Evolutionary conservation across 2,888 invertebrate species (phyloP).

Genomic region (Rhagonycha lutea): DNA sequence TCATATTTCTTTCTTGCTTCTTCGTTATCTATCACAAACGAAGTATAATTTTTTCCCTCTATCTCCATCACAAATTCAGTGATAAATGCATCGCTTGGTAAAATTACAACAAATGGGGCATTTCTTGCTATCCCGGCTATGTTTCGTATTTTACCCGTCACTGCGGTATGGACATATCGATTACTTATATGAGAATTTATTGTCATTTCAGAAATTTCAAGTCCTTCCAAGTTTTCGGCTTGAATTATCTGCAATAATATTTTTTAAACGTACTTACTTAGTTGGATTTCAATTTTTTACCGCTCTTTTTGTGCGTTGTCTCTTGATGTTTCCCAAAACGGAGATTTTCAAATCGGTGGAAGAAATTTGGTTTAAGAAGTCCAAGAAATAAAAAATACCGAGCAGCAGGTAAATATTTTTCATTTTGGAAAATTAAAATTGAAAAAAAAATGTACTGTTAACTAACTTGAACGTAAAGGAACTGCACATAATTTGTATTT

Average conservation of each 20-base stretch:
- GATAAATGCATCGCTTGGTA: conserved; percentile 73
- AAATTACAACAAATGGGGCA: conserved; percentile 65
- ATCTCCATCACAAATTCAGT: conserved; percentile 71
- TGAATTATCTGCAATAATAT: neutral
- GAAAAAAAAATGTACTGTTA: too few relatives aligned
- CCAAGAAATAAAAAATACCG: too few relatives aligned
- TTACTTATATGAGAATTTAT: conserved; percentile 65
- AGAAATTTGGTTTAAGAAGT: too few relatives aligned
- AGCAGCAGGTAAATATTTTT: too few relatives aligned
- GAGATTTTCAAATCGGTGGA: too few relatives aligned
- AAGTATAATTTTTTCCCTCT: conserved; percentile 65
- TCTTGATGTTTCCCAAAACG: too few relatives aligned
- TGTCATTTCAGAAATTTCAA: conserved; percentile 63
- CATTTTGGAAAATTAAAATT: too few relatives aligned
- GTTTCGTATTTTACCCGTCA: conserved; percentile 68
- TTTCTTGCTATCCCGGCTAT: conserved; percentile 63
- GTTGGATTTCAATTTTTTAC: too few relatives aligned
- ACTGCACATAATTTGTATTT: too few relatives aligned
- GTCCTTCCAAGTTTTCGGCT: conserved; percentile 20
- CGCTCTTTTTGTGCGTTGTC: too few relatives aligned
- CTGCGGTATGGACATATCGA: conserved; percentile 69
- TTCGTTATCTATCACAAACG: conserved; percentile 67
- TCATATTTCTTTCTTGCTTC: conserved; percentile 61
- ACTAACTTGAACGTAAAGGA: too few relatives aligned
- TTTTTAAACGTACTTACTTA: neutral